These are phyloP conservation scores for Spatula clypeata DNA, from an alignment of 2,797 vertebrate species.

Conservation along the genomic window DNA sequence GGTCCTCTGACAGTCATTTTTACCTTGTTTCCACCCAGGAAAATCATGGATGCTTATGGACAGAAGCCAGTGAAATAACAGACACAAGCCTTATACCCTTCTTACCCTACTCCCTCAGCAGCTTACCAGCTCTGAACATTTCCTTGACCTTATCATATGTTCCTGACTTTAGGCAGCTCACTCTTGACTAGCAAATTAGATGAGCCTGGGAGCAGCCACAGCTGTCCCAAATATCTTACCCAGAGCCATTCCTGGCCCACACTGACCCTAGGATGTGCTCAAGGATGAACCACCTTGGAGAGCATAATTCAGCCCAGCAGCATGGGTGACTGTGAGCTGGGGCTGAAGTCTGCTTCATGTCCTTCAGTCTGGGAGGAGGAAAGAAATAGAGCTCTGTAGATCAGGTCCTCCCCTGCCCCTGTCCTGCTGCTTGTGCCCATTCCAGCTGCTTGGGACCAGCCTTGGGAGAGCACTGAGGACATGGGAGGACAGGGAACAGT, in stretches of 20 bases:
- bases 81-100: not conserved
- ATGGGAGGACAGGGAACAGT: not conserved
- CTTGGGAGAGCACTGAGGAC: not conserved
- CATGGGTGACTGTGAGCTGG: not conserved
- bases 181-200: not conserved
- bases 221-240: not conserved
- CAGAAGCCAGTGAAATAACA: not conserved
- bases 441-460: not conserved
- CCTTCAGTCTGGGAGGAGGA: not conserved
- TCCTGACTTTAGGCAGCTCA: not conserved
- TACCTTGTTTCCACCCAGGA: not conserved
- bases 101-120: not conserved
- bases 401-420: not conserved
- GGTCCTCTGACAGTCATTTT: not conserved
- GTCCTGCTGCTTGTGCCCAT: not conserved
- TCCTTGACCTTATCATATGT: fast-evolving
- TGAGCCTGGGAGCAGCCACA: not conserved
- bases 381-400: not conserved
- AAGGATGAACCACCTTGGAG: fast-evolving
- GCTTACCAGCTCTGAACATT: not conserved
- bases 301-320: not conserved
- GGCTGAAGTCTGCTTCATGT: not conserved
- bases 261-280: not conserved
- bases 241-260: not conserved
- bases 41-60: not conserved